A percentile compares a stretch with the other conserved stretches of the same genome.
Evolutionary conservation across 2,797 vertebrate genomes (phyloP).

Genomic region (Salarias fasciatus): DNA sequence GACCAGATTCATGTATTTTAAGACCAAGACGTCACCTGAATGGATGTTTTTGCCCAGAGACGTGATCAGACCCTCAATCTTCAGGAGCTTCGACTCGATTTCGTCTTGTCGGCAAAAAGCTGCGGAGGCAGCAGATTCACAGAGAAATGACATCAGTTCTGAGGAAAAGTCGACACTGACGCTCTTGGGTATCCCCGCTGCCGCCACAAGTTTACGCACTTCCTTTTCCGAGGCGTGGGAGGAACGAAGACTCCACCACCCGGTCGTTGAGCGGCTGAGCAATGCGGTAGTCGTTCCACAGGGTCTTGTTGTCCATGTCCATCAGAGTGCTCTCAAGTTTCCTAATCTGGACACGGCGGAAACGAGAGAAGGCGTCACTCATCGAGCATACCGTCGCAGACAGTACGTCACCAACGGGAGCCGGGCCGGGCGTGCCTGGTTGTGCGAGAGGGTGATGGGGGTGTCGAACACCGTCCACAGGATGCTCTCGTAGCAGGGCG

Average conservation of each 20-base stretch:
- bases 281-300: conserved; percentile 88
- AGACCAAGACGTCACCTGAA: conserved; percentile 55
- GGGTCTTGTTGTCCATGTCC: conserved; percentile 85
- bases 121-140: too few species aligned
- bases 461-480: conserved; percentile 90
- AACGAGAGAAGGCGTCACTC: too few species aligned
- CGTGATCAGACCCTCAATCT: conserved; percentile 86
- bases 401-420: neutral
- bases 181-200: conserved; percentile 9
- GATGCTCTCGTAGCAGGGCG: conserved; percentile 92
- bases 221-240: conserved; percentile 69
- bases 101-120: conserved; percentile 85
- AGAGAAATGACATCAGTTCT: neutral
- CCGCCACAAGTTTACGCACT: conserved; percentile 57
- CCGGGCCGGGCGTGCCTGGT: conserved; percentile 83
- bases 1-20: too few species aligned
- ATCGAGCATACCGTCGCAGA: too few species aligned
- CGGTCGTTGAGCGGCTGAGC: conserved; percentile 87
- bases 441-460: conserved; percentile 84
- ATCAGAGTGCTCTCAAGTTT: conserved; percentile 88
- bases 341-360: conserved; percentile 77
- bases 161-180: neutral
- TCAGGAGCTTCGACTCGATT: conserved; percentile 80
- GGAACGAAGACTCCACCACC: conserved; percentile 88
- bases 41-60: conserved; percentile 80